Evolutionary conservation across 2,113 vertebrate species (phyloP).

Genomic region (Mustelus asterias): DNA sequence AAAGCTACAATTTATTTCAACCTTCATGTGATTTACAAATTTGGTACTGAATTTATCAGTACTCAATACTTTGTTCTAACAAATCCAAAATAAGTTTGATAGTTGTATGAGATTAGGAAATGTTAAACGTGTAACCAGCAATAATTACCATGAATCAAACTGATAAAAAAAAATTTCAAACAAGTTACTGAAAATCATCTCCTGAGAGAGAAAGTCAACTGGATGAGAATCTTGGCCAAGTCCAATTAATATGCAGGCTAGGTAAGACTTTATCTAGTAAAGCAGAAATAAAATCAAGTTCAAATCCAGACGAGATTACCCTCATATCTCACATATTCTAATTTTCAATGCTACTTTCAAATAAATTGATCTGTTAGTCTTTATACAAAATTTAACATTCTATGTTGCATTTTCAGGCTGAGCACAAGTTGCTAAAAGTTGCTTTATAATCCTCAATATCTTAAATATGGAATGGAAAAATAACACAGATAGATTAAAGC

Average conservation of each 20-base stretch:
- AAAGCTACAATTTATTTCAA: too few species aligned
- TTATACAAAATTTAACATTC: not conserved
- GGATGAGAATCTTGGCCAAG: not conserved
- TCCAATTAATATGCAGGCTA: not conserved
- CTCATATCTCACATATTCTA: not conserved
- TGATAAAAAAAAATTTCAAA: not conserved
- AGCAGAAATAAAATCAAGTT: not conserved
- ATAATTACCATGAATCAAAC: not conserved
- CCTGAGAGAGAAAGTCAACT: not conserved
- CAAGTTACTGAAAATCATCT: not conserved
- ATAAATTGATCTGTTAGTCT: not conserved
- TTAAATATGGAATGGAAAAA: not conserved
- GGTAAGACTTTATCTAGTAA: not conserved
- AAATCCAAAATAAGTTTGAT: too few species aligned
- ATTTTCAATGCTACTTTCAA: not conserved
- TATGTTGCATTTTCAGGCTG: not conserved
- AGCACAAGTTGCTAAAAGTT: not conserved
- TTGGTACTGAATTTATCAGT: too few species aligned
- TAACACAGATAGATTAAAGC: not conserved
- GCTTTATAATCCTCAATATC: not conserved
- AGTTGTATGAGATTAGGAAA: not conserved
- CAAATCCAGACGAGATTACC: not conserved
- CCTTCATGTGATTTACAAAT: too few species aligned
- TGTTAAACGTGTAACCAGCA: not conserved
- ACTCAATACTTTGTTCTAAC: too few species aligned